phyloP scores from a whole-genome alignment of 2,797 vertebrate species.

The Erpetoichthys calabaricus region DNA sequence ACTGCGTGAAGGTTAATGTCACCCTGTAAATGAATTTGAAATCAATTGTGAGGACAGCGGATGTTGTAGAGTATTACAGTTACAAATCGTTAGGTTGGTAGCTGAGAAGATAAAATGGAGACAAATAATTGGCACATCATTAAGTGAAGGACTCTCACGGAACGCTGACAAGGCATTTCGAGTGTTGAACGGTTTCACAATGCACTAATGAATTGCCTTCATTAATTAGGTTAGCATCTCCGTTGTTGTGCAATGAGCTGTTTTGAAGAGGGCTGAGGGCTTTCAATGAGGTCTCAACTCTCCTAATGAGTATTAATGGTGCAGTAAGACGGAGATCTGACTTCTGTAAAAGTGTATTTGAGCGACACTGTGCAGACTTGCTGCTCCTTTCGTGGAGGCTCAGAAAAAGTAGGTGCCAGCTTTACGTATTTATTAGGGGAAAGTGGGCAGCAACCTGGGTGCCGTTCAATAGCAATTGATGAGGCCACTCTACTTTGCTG shows the following conservation, averaged over 20 bases:
- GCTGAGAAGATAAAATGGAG: slow-evolving; percentile 10
- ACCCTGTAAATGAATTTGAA: slow-evolving; percentile 12
- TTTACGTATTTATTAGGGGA: too few species aligned
- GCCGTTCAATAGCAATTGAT: too few species aligned
- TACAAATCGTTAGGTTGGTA: slow-evolving; percentile 10
- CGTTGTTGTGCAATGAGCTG: slow-evolving; percentile 9
- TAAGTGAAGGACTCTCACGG: neutral
- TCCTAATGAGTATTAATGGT: slow-evolving; percentile 39
- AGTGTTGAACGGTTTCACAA: slow-evolving; percentile 9
- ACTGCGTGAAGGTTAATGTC: too few species aligned
- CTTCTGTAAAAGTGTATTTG: slow-evolving; percentile 20
- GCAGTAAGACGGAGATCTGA: slow-evolving; percentile 23
- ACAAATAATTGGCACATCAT: slow-evolving; percentile 7
- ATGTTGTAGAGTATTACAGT: slow-evolving; percentile 9
- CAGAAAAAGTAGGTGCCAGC: too few species aligned
- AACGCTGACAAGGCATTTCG: slow-evolving; percentile 3
- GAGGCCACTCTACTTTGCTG: too few species aligned
- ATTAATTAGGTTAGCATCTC: slow-evolving; percentile 21
- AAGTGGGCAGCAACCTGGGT: too few species aligned
- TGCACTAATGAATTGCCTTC: slow-evolving; percentile 1
- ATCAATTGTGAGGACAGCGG: slow-evolving; percentile 9
- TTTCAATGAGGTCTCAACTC: neutral
- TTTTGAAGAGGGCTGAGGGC: neutral
- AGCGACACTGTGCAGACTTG: neutral
- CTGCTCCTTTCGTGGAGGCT: too few species aligned